phyloP scores from a whole-genome alignment of 2,113 vertebrate species.

The Aspidoscelis tigris region DNA sequence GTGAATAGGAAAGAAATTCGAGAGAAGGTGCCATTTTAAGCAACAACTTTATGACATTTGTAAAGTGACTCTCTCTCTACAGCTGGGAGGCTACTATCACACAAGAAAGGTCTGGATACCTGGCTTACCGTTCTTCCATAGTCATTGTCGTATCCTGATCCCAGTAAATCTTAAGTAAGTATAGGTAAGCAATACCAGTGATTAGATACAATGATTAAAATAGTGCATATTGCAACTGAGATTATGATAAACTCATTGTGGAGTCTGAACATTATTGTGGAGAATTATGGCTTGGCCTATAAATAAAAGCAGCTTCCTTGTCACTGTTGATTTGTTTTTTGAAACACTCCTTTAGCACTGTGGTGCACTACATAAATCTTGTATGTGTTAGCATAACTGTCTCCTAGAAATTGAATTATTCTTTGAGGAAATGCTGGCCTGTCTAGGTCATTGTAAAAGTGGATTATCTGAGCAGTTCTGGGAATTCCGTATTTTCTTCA shows the following conservation, averaged over 20 bases:
- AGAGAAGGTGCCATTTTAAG: neutral
- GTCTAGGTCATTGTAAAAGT: slow-evolving; percentile 47
- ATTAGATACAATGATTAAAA: slow-evolving; percentile 57
- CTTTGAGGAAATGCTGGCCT: slow-evolving; percentile 38
- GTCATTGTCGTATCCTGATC: neutral
- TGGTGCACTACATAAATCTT: slow-evolving; percentile 48
- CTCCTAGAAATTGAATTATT: slow-evolving; percentile 54
- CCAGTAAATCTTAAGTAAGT: slow-evolving; percentile 13
- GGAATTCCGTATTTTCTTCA: slow-evolving; percentile 30
- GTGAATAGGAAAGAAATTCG: neutral
- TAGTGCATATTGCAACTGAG: slow-evolving; percentile 45
- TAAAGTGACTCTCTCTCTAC: neutral
- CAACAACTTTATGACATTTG: neutral
- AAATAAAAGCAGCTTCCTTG: slow-evolving; percentile 54
- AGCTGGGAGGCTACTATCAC: accelerated
- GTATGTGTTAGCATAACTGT: slow-evolving; percentile 47
- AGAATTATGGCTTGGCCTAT: slow-evolving; percentile 42
- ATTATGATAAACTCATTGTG: slow-evolving; percentile 50
- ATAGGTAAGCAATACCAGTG: slow-evolving; percentile 8
- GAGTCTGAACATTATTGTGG: slow-evolving; percentile 29
- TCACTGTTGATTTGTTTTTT: slow-evolving; percentile 55
- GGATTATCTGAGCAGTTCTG: slow-evolving; percentile 31
- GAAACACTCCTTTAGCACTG: slow-evolving; percentile 49
- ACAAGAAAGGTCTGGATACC: neutral
- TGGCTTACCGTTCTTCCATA: neutral